Conservation (phyloP, 2,888 invertebrate species). For the Chloroclysta siterata region DNA sequence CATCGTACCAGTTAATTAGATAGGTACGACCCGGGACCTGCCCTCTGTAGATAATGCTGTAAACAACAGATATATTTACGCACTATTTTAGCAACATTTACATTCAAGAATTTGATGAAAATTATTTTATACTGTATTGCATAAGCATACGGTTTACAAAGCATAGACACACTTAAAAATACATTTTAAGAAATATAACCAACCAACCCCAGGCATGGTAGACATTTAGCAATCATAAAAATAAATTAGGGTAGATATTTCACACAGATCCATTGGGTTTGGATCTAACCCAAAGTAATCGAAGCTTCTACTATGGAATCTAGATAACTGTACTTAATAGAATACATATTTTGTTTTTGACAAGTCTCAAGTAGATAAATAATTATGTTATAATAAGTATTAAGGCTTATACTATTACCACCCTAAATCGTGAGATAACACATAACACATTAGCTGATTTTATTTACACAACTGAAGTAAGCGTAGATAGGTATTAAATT, state of each 20-base stretch:
- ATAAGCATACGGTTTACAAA: neutral
- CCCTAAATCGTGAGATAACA: constrained; percentile 4
- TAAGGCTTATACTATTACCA: too few relatives aligned
- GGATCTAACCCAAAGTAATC: too few relatives aligned
- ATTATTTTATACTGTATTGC: constrained; percentile 10
- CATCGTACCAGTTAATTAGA: constrained; percentile 42
- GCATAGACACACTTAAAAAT: neutral
- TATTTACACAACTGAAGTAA: constrained; percentile 36
- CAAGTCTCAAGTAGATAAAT: neutral
- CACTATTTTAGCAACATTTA: constrained; percentile 11
- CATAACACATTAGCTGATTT: constrained; percentile 19
- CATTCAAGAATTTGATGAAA: constrained; percentile 6
- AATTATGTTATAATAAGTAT: neutral
- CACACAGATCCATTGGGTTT: too few relatives aligned
- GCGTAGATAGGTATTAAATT: constrained; percentile 9
- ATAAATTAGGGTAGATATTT: too few relatives aligned
- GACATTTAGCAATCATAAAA: too few relatives aligned
- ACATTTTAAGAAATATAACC: too few relatives aligned
- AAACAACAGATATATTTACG: constrained; percentile 36
- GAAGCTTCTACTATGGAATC: too few relatives aligned
- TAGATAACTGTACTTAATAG: too few relatives aligned
- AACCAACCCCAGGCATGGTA: too few relatives aligned
- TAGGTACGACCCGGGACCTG: constrained; percentile 58
- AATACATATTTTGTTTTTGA: too few relatives aligned
- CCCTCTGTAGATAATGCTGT: constrained; percentile 50